Evolutionary conservation across 2,888 invertebrate species (phyloP), one percentile per base, ranked within the genome.

Genomic region (Drosophila suboccidentalis): DNA sequence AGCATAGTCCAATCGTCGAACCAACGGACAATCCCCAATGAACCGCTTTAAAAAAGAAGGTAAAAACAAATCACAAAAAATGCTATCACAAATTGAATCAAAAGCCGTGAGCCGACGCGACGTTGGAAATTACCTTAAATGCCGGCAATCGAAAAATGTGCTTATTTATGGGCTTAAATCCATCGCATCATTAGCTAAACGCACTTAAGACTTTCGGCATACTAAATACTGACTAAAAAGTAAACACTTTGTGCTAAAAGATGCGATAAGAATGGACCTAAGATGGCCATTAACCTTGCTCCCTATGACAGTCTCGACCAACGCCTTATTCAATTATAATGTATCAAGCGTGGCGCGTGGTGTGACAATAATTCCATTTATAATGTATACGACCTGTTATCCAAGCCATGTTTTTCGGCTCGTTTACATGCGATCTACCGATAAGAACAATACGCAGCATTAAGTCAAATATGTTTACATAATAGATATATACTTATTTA

Each of bases 21-120:
- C 38, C 47, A 55, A 49, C 57, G 47, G 41, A 43, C 59, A 65
- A 61, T 65, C 41, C 55, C 58, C 66, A 61, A 46, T 22, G 72
- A 50, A 44, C 61, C 58, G 62, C 54, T 44, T 4, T 5, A 38
- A 50, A 36, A 57, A 72, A 75, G 61, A 60, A 43, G 41, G 39
- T 53, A 54, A 46, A 44, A 39, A 46, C 41, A 43, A 43, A 47
- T 46, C 57, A 53, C 46, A 59, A 61, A 55, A 69, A 51, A 54
- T 51, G 49, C 66, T 55, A 71, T 68, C 68, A 60, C 59, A 65
- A 58, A 69, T 55, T 59, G 66, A 79, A 74, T 80, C 74, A 75
- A 88, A 87, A 80, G 78, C 71, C 66, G 67, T 69, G 55, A 82
- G 86, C 75, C 75, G 83, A 69, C 64, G 38, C 75, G 83, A 69